phyloP scores from a whole-genome alignment of 1,140 invertebrate genomes.

The Platyscapa corneri region DNA sequence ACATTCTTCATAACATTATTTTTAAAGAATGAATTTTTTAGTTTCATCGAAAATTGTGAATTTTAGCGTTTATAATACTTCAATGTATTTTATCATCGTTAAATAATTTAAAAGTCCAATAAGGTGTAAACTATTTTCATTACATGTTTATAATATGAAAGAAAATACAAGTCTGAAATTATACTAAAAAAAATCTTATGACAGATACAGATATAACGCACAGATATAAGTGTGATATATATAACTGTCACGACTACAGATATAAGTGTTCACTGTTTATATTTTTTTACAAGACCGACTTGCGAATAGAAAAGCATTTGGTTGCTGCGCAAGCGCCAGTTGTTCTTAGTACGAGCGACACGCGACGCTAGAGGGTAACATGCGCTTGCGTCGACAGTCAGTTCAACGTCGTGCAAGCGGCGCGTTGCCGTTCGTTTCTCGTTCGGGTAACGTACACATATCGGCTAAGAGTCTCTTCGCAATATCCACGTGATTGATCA shows the following conservation, averaged over 20 bases:
- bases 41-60: neutral
- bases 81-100: neutral
- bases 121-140: neutral
- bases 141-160: neutral
- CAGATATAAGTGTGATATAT: too few relatives aligned
- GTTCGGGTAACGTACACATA: neutral
- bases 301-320: neutral
- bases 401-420: slow-evolving; percentile 4
- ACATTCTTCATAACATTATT: neutral
- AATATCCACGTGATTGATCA: neutral
- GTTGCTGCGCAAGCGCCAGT: neutral
- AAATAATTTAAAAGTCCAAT: neutral
- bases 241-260: too few relatives aligned
- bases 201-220: neutral
- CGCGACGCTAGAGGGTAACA: neutral
- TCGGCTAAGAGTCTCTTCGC: neutral
- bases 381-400: slow-evolving; percentile 18
- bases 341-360: neutral
- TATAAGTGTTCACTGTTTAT: neutral
- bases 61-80: neutral
- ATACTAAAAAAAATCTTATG: neutral
- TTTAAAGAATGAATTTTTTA: neutral
- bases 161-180: too few relatives aligned
- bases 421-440: neutral
- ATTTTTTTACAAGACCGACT: neutral